Evolutionary conservation across 2,797 vertebrate genomes (phyloP).

Genomic region (Esox masquinongy): DNA sequence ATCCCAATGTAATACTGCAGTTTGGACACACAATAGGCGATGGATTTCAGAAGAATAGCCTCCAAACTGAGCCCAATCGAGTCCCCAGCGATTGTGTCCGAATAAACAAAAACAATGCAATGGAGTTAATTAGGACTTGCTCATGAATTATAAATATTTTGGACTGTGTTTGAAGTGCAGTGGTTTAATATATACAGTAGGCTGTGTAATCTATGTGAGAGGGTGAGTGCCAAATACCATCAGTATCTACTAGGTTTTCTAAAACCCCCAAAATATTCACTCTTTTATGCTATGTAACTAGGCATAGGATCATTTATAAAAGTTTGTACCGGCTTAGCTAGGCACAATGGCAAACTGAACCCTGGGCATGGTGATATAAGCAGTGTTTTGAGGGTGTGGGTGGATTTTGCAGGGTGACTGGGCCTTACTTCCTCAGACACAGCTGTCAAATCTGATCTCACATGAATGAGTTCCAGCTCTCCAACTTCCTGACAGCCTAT

Average conservation of each 20-base stretch:
- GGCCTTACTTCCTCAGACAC: slow-evolving; percentile 23
- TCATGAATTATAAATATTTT: too few relatives aligned
- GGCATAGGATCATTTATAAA: background rate
- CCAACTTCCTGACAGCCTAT: slow-evolving; percentile 32
- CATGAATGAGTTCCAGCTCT: slow-evolving; percentile 26
- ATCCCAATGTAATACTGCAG: background rate
- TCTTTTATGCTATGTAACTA: background rate
- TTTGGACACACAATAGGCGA: background rate
- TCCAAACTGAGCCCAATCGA: too few relatives aligned
- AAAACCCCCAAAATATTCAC: too few relatives aligned
- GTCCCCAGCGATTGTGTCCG: too few relatives aligned
- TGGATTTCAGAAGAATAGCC: background rate
- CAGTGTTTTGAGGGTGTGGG: background rate
- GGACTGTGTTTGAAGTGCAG: too few relatives aligned
- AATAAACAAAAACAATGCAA: too few relatives aligned
- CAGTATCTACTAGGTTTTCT: too few relatives aligned
- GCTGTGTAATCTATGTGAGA: too few relatives aligned
- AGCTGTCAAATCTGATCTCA: slow-evolving; percentile 37
- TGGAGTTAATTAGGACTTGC: too few relatives aligned
- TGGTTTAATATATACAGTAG: too few relatives aligned
- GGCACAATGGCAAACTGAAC: background rate
- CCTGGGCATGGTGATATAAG: background rate
- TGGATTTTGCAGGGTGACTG: slow-evolving; percentile 10
- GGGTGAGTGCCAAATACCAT: too few relatives aligned
- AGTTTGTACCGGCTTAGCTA: background rate